phyloP scores from a whole-genome alignment of 2,888 invertebrate genomes.

The Tubulanus polymorphus region DNA sequence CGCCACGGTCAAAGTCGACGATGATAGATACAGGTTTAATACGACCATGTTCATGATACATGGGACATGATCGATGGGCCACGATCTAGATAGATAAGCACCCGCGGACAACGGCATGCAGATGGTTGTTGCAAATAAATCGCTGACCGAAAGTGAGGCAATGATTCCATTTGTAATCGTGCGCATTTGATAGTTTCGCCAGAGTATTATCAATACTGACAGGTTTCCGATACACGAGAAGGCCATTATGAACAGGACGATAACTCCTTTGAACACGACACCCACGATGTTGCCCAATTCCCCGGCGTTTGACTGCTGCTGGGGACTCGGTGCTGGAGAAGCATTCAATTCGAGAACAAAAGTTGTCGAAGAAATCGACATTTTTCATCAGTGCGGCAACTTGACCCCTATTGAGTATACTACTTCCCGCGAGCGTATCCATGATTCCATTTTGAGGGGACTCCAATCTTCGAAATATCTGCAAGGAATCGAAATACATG shows the following conservation, averaged over 20 bases:
- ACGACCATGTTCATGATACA: background rate
- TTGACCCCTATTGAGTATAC: no score
- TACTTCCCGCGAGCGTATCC: no score
- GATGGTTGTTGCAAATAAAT: background rate
- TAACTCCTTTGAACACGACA: background rate
- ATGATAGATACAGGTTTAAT: background rate
- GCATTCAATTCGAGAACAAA: no score
- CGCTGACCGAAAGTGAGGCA: constrained; percentile 4
- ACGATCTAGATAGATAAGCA: background rate
- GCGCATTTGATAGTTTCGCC: constrained; percentile 4
- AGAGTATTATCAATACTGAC: constrained; percentile 1
- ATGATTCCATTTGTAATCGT: constrained; percentile 6
- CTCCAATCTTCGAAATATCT: no score
- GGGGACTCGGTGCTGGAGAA: no score
- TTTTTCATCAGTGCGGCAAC: no score
- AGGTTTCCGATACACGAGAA: constrained; percentile 2
- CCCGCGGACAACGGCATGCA: constrained; percentile 5
- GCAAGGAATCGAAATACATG: no score
- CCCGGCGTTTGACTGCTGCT: background rate
- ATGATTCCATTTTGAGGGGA: no score
- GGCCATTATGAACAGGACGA: background rate
- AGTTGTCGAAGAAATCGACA: no score
- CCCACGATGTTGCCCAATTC: background rate
- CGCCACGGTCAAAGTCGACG: background rate
- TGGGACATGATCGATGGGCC: background rate